These are phyloP conservation scores for Eretmodus cyanostictus DNA, from an alignment of 2,113 vertebrate genomes.

Conservation along the genomic window DNA sequence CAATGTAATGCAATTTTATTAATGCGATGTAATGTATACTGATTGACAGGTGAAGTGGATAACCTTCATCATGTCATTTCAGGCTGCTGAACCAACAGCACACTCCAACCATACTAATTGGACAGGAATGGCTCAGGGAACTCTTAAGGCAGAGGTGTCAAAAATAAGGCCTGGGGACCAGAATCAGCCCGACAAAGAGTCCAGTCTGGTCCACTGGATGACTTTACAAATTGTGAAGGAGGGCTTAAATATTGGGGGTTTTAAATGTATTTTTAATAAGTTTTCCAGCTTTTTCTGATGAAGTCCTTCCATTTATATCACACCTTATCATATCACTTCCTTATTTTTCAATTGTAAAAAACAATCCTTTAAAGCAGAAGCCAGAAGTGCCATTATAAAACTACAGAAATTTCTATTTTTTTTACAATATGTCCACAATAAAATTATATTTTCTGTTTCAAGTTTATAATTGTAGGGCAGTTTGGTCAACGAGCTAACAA, in stretches of 20 bases:
- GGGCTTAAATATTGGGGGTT: rapidly evolving
- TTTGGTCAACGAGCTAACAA: background rate
- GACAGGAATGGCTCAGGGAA: background rate
- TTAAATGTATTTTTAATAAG: background rate
- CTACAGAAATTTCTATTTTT: background rate
- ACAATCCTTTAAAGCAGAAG: background rate
- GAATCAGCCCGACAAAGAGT: background rate
- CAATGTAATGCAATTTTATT: background rate
- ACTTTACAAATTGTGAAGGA: background rate
- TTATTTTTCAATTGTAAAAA: background rate
- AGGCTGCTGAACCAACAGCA: background rate
- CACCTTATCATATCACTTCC: background rate
- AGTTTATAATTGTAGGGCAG: background rate
- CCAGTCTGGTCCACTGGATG: background rate
- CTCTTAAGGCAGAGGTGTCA: background rate
- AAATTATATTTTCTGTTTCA: background rate
- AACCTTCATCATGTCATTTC: background rate
- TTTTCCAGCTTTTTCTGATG: background rate
- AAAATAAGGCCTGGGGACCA: background rate
- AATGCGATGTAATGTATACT: background rate
- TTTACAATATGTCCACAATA: background rate
- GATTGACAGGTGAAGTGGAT: background rate
- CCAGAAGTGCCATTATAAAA: background rate
- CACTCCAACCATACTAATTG: background rate
- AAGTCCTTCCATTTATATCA: background rate